Percentiles rank a stretch among this genome's conserved stretches.
These are phyloP conservation scores for Julus scanicus DNA, from an alignment of 2,888 invertebrate species.

Conservation along the genomic window DNA sequence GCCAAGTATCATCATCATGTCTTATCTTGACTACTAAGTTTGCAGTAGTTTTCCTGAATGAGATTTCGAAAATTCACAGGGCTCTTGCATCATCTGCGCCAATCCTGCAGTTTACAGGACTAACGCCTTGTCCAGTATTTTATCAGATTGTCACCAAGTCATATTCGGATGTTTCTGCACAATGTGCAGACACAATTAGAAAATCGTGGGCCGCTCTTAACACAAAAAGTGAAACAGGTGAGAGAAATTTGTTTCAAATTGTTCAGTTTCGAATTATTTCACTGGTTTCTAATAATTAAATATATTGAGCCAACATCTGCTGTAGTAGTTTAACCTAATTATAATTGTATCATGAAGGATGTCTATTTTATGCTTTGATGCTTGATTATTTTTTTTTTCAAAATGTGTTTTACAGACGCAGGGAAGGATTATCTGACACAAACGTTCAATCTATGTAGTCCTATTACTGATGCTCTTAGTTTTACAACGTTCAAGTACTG, in stretches of 20 bases:
- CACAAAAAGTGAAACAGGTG: constrained; percentile 70
- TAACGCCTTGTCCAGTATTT: constrained; percentile 83
- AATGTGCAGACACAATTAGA: constrained; percentile 78
- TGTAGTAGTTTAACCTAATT: no score
- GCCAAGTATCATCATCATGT: no score
- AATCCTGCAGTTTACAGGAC: constrained; percentile 83
- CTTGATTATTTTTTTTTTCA: no score
- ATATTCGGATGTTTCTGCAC: constrained; percentile 71
- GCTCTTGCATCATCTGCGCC: constrained; percentile 95
- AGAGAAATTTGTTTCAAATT: constrained; percentile 56
- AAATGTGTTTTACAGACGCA: constrained; percentile 68
- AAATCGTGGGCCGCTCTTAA: constrained; percentile 81
- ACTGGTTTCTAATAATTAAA: no score
- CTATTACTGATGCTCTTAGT: constrained; percentile 73
- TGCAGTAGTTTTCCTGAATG: no score
- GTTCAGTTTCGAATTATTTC: no score
- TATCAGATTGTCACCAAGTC: constrained; percentile 82
- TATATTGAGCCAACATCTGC: no score
- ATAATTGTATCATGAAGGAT: no score
- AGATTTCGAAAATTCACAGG: constrained; percentile 67
- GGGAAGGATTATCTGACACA: constrained; percentile 78
- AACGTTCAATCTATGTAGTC: constrained; percentile 81
- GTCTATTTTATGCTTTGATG: no score
- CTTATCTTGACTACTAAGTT: no score
- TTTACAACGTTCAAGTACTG: constrained; percentile 75